These are phyloP conservation scores for Aleiodes testaceus DNA, from an alignment of 2,888 invertebrate genomes.

Conservation along the genomic window DNA sequence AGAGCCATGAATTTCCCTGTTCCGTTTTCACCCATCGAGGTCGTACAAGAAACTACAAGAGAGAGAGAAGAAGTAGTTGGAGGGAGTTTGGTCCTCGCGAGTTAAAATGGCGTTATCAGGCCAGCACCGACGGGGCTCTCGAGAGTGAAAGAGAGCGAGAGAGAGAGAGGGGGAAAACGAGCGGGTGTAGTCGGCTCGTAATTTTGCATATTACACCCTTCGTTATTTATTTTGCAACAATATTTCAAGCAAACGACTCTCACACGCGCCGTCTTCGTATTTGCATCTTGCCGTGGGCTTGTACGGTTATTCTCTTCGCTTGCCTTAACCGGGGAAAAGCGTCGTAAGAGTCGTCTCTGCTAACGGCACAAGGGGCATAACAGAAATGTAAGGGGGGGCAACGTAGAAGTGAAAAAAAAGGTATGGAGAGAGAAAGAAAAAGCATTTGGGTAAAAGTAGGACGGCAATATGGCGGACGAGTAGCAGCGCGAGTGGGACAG, in stretches of 20 bases:
- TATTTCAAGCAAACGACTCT: constrained; percentile 64
- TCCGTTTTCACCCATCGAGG: constrained; percentile 23
- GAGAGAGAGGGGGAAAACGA: constrained; percentile 47
- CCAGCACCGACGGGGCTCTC: constrained; percentile 49
- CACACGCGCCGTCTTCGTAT: constrained; percentile 59
- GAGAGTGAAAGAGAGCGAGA: constrained; percentile 43
- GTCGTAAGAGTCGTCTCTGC: constrained; percentile 35
- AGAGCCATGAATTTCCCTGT: constrained; percentile 26
- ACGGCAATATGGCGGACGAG: constrained; percentile 39
- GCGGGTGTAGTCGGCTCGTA: constrained; percentile 54
- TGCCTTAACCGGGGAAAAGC: constrained; percentile 40
- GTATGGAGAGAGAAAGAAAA: constrained; percentile 43
- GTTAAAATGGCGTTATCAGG: constrained; percentile 61
- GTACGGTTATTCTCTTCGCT: constrained; percentile 36
- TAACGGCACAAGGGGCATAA: constrained; percentile 35
- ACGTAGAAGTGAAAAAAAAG: constrained; percentile 33
- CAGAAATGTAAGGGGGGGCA: constrained; percentile 29
- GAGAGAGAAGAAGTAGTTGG: constrained; percentile 14
- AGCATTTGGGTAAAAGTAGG: constrained; percentile 29
- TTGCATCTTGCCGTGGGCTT: constrained; percentile 53
- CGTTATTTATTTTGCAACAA: constrained; percentile 67
- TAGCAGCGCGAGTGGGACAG: constrained; percentile 54
- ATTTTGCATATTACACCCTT: constrained; percentile 67
- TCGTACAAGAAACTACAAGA: constrained; percentile 26
- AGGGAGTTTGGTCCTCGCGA: constrained; percentile 50